Conservation (phyloP, 2,113 vertebrate species). For the Tachuris rubrigastra region DNA sequence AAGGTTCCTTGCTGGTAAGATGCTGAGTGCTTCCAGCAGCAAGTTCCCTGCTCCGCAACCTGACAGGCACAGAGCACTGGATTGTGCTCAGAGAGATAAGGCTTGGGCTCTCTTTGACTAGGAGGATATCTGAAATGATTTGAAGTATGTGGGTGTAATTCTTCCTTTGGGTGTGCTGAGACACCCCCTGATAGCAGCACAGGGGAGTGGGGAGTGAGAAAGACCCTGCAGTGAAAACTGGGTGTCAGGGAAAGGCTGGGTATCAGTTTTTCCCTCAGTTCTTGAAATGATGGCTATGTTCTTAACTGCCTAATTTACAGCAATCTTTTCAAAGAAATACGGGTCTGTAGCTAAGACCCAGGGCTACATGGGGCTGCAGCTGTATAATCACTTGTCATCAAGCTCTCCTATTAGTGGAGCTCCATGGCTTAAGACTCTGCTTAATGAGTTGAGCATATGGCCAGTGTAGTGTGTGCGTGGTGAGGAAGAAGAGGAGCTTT, state of each 20-base stretch:
- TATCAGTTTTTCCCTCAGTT: not conserved
- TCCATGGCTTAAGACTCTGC: not conserved
- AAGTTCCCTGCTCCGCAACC: not conserved
- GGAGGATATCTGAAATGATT: not conserved
- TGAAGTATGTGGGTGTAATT: not conserved
- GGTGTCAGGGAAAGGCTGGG: not conserved
- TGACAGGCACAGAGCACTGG: not conserved
- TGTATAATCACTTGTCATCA: conserved; percentile 41
- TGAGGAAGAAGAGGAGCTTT: not conserved
- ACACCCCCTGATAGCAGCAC: not conserved
- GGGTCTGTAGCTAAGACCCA: conserved; percentile 39
- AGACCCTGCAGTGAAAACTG: not conserved
- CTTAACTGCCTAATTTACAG: conserved; percentile 35
- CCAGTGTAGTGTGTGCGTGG: not conserved
- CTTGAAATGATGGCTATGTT: not conserved
- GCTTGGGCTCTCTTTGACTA: not conserved
- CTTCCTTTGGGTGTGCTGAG: not conserved
- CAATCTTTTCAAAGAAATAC: conserved; percentile 61
- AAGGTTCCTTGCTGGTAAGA: not conserved
- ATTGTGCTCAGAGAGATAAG: not conserved
- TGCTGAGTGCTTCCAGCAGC: not conserved
- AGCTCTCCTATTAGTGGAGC: conserved; percentile 37
- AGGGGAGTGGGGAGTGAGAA: not conserved
- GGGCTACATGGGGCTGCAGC: not conserved
- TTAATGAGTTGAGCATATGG: conserved; percentile 37